phyloP scores from a whole-genome alignment of 2,113 vertebrate species.

The Penelope pileata region DNA sequence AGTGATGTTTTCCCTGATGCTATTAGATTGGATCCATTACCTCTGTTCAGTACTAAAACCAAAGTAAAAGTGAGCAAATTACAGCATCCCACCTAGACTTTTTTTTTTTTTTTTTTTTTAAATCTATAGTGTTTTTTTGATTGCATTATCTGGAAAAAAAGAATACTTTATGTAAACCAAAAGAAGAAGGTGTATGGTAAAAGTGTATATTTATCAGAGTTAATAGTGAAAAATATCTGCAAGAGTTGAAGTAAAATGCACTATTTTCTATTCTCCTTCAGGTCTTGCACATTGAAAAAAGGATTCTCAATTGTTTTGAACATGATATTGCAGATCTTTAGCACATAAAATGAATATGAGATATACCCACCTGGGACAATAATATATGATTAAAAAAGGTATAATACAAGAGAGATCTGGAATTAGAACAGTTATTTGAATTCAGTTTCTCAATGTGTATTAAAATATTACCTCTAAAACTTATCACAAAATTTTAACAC shows the following conservation, averaged over 20 bases:
- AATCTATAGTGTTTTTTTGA: neutral
- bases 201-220: neutral
- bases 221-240: neutral
- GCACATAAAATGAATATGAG: neutral
- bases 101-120: rapidly evolving
- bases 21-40: rapidly evolving
- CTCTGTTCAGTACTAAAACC: neutral
- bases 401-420: neutral
- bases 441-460: neutral
- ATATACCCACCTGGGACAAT: neutral
- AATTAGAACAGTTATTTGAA: neutral
- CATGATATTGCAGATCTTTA: neutral
- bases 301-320: neutral
- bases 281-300: neutral
- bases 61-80: neutral
- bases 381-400: neutral
- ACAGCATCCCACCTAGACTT: neutral
- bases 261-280: neutral
- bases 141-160: neutral
- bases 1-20: neutral
- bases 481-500: neutral
- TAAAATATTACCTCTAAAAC: neutral
- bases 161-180: neutral
- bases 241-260: neutral
- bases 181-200: too few species aligned